Evolutionary conservation across 2,797 vertebrate genomes (phyloP).

Genomic region (Diplodus sargus): DNA sequence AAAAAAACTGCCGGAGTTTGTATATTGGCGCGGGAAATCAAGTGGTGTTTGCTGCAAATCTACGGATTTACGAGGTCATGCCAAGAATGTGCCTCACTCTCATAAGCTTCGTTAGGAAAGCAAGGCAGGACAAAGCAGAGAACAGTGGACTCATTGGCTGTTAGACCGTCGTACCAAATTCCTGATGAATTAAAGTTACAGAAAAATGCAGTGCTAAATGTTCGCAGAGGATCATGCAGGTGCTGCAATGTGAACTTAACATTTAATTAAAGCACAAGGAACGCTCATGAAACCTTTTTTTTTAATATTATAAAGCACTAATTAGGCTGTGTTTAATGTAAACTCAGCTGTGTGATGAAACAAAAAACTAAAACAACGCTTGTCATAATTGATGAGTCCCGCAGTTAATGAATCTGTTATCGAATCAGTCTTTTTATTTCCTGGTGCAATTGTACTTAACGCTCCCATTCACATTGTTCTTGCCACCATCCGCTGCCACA

Average conservation of each 20-base stretch:
- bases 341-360: background rate
- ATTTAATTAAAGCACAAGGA: background rate
- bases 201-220: background rate
- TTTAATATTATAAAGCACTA: background rate
- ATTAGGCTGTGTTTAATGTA: constrained; percentile 8
- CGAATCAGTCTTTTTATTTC: constrained; percentile 3
- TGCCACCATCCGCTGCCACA: constrained; percentile 10
- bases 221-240: background rate
- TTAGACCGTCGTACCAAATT: background rate
- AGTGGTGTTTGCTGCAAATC: background rate
- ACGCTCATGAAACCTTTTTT: background rate
- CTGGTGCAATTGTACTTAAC: background rate
- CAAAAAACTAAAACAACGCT: background rate
- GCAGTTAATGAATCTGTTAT: background rate
- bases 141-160: constrained; percentile 2
- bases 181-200: background rate
- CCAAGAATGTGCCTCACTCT: background rate
- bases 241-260: background rate
- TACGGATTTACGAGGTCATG: background rate
- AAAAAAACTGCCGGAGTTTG: background rate
- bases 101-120: background rate
- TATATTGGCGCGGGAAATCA: background rate
- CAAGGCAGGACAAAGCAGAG: background rate
- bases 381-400: background rate
- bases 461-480: background rate